These are phyloP conservation scores for Metopolophium dirhodum DNA, from an alignment of 1,140 invertebrate genomes.

Conservation along the genomic window DNA sequence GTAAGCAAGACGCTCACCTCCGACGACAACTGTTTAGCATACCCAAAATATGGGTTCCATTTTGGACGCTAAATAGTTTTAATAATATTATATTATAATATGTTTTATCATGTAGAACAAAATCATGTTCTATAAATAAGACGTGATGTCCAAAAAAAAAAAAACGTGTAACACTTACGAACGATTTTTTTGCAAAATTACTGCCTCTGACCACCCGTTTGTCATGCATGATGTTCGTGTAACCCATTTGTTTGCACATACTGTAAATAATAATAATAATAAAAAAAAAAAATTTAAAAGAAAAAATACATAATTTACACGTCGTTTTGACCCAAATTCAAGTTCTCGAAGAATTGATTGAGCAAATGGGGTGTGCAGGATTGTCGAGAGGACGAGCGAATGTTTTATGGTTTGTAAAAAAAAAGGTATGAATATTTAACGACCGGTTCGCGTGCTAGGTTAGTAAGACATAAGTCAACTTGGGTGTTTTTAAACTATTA, in stretches of 20 bases:
- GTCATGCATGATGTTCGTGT: conserved; percentile 84
- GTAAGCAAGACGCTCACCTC: conserved; percentile 60
- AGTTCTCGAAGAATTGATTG: conserved; percentile 26
- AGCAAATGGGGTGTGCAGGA: not conserved
- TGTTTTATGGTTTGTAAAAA: conserved; percentile 34
- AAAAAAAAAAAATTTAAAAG: not conserved
- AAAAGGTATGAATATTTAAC: conserved; percentile 46
- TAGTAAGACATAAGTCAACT: not conserved
- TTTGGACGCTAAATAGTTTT: conserved; percentile 62
- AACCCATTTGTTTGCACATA: conserved; percentile 46
- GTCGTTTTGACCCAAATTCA: conserved; percentile 13
- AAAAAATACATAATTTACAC: not conserved
- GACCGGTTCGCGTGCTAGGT: not conserved
- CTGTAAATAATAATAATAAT: not conserved
- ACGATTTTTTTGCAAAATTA: conserved; percentile 72
- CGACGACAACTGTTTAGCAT: conserved; percentile 64
- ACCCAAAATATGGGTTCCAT: conserved; percentile 66
- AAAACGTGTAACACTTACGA: conserved; percentile 61
- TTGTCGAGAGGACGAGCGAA: conserved; percentile 24
- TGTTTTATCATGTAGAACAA: not conserved
- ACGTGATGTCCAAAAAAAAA: conserved; percentile 64
- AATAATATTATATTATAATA: conserved; percentile 44
- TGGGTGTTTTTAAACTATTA: conserved; percentile 8
- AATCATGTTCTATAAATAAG: not conserved
- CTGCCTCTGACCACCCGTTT: conserved; percentile 81